Percentiles rank a stretch among this genome's conserved stretches.
phyloP scores from a whole-genome alignment of 2,113 vertebrate genomes.

The Thinocorus orbignyianus region DNA sequence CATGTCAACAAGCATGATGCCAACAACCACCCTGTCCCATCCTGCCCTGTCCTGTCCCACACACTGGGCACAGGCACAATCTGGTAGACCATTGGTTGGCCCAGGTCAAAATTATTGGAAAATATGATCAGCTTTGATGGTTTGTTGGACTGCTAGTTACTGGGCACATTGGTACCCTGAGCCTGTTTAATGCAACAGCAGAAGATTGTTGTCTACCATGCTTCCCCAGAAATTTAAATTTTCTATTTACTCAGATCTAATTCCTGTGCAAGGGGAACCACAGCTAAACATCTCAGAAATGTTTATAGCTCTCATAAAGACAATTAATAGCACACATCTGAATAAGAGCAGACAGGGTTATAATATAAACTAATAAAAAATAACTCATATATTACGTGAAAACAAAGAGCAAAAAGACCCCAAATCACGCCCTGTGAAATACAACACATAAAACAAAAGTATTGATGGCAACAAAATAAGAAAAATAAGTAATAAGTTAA shows the following conservation, averaged over 20 bases:
- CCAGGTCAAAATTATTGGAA: background rate
- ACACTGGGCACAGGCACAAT: background rate
- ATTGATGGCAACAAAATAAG: constrained; percentile 4
- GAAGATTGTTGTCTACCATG: background rate
- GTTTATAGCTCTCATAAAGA: background rate
- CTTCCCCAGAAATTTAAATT: background rate
- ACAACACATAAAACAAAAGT: background rate
- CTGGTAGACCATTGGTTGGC: background rate
- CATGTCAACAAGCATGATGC: background rate
- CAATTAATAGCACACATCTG: background rate
- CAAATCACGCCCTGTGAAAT: background rate
- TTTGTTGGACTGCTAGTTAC: background rate
- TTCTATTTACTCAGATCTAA: background rate
- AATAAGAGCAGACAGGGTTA: background rate
- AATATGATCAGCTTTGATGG: background rate
- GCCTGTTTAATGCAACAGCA: background rate
- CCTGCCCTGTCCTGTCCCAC: background rate
- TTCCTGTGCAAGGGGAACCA: background rate
- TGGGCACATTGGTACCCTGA: fast-evolving
- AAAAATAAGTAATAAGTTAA: constrained; percentile 13
- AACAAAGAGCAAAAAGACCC: background rate
- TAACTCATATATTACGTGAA: background rate
- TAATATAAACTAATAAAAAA: background rate
- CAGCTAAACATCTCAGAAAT: background rate
- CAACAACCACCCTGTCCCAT: background rate